Conservation (phyloP, 2,113 vertebrate species). For the Pan paniscus region DNA sequence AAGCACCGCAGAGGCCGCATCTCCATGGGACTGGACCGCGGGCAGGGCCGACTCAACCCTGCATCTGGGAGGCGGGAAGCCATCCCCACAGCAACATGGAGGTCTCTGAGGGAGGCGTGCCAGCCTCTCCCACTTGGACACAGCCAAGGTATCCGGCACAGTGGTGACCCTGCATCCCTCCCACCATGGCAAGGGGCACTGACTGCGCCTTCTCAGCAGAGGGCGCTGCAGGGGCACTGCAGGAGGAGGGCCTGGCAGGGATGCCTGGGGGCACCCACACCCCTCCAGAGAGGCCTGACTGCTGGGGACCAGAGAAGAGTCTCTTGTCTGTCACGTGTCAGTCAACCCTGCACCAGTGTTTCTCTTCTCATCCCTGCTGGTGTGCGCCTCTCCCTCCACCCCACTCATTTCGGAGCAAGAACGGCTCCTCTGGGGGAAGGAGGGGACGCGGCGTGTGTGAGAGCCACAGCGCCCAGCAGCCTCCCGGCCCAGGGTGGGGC, state of each 20-base stretch:
- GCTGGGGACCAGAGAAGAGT: not conserved
- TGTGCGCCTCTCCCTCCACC: not conserved
- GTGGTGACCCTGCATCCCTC: too few species aligned
- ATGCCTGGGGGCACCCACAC: not conserved
- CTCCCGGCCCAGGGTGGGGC: not conserved
- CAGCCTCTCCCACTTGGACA: not conserved
- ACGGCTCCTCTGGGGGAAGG: not conserved
- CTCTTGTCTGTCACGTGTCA: not conserved
- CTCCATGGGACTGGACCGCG: not conserved
- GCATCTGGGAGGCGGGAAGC: not conserved
- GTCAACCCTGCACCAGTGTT: too few species aligned
- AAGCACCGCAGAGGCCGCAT: not conserved
- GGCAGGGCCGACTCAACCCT: not conserved
- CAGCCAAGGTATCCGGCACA: not conserved
- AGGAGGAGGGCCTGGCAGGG: too few species aligned
- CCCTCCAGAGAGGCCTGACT: not conserved
- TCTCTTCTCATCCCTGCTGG: not conserved
- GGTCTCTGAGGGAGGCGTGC: not conserved
- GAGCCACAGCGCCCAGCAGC: too few species aligned
- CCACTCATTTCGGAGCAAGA: not conserved
- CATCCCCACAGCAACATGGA: not conserved
- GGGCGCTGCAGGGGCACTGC: not conserved
- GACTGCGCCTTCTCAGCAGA: slow-evolving; percentile 2
- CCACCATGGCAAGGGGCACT: not conserved
- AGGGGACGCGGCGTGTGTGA: too few species aligned